A percentile compares a stretch with the other conserved stretches of the same genome.
phyloP scores from a whole-genome alignment of 2,888 invertebrate species.

The Lasioglossum lativentre region DNA sequence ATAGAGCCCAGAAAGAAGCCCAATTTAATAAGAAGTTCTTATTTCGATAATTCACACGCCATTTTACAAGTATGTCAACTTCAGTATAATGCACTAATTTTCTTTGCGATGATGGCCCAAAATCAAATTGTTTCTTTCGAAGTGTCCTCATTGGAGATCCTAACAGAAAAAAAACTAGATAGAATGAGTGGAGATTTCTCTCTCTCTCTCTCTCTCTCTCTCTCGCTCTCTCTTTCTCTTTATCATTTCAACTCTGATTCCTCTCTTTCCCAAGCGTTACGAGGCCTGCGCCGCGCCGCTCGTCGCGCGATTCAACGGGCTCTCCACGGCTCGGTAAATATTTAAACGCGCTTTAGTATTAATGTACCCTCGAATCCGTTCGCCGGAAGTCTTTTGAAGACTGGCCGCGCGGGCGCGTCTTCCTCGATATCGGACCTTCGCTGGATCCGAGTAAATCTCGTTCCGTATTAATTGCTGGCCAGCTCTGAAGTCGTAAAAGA shows the following conservation, averaged over 20 bases:
- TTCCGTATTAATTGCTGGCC: constrained; percentile 38
- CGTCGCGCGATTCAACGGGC: constrained; percentile 26
- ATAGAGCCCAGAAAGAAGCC: too few relatives aligned
- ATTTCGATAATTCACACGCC: not conserved
- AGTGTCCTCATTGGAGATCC: not conserved
- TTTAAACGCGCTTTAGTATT: constrained; percentile 27
- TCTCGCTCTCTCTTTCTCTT: not conserved
- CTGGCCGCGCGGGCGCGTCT: not conserved
- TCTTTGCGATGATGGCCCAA: not conserved
- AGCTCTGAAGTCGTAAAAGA: not conserved
- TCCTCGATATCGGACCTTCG: not conserved
- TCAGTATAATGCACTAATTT: not conserved
- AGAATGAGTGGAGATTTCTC: not conserved
- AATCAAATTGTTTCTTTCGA: not conserved
- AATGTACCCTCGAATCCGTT: constrained; percentile 13
- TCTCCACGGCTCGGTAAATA: constrained; percentile 29
- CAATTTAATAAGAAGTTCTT: not conserved
- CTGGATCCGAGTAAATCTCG: constrained; percentile 15
- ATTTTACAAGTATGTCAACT: not conserved
- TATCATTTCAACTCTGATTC: not conserved
- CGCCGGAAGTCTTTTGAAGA: constrained; percentile 8
- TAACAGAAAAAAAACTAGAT: not conserved
- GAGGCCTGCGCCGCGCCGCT: not conserved
- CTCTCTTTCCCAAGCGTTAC: not conserved
- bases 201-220: not conserved